These are phyloP conservation scores for Oscheius sp. DNA, from an alignment of 2,888 invertebrate species.

Conservation along the genomic window DNA sequence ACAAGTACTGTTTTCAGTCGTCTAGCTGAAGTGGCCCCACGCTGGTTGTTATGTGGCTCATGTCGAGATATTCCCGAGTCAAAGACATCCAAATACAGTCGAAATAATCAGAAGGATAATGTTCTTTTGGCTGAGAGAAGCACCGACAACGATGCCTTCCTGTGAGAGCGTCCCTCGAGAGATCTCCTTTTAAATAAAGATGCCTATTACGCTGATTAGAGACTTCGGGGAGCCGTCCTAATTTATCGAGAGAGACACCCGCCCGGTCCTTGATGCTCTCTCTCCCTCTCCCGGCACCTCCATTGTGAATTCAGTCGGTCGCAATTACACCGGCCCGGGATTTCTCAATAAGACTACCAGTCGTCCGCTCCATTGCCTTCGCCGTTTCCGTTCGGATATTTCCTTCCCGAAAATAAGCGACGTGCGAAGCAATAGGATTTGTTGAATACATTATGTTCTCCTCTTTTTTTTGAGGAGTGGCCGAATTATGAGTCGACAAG, in stretches of 20 bases:
- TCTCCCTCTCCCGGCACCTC: not conserved
- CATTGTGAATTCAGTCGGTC: conserved; percentile 16
- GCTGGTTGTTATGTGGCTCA: not conserved
- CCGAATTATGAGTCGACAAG: not conserved
- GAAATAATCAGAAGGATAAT: conserved; percentile 5
- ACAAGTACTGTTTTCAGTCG: conserved; percentile 5
- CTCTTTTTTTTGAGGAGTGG: not conserved
- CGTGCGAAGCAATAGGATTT: conserved; percentile 6
- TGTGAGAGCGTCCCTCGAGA: not conserved
- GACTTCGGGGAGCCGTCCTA: too few relatives aligned
- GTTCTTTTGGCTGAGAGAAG: conserved; percentile 10
- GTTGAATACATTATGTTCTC: not conserved
- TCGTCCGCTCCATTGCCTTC: too few relatives aligned
- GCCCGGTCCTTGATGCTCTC: not conserved
- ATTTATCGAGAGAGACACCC: too few relatives aligned
- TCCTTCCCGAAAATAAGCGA: too few relatives aligned
- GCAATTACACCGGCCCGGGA: conserved; percentile 10
- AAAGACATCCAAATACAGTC: not conserved
- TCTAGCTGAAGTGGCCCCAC: conserved; percentile 5
- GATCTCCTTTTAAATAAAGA: too few relatives aligned
- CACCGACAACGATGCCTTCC: conserved; percentile 17
- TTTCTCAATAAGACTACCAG: not conserved
- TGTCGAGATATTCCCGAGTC: conserved; percentile 4
- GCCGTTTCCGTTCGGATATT: too few relatives aligned
- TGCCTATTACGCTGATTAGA: too few relatives aligned